Conservation (phyloP, 2,113 vertebrate species). For the Pituophis catenifer region DNA sequence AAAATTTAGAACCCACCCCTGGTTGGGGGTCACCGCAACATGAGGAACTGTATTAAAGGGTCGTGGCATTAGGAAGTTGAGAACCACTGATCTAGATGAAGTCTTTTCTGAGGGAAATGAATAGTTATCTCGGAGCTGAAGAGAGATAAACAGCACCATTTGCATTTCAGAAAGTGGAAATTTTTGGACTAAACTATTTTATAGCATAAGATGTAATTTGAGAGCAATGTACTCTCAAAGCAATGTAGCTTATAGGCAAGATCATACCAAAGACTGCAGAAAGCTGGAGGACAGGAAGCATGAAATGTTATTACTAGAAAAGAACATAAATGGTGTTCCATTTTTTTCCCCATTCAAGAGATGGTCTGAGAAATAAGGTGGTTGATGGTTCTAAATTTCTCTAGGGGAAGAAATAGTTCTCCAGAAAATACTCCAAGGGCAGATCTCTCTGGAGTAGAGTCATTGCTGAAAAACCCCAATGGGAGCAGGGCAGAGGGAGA, state of each 20-base stretch:
- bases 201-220: neutral
- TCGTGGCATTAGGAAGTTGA: no score
- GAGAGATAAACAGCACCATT: neutral
- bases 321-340: neutral
- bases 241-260: neutral
- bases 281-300: neutral
- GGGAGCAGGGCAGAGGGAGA: neutral
- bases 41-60: no score
- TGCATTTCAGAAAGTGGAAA: neutral
- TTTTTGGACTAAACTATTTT: neutral
- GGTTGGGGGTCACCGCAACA: no score
- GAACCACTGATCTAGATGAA: neutral
- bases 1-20: no score
- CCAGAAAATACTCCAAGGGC: neutral
- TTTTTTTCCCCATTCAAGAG: neutral
- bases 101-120: neutral
- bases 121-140: neutral
- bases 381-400: neutral
- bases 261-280: neutral
- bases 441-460: neutral
- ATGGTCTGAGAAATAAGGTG: neutral
- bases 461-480: neutral
- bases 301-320: neutral
- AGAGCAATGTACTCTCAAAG: neutral
- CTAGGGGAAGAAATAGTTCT: neutral